Conservation (phyloP, 2,113 vertebrate species). For the Elanus axillaris region DNA sequence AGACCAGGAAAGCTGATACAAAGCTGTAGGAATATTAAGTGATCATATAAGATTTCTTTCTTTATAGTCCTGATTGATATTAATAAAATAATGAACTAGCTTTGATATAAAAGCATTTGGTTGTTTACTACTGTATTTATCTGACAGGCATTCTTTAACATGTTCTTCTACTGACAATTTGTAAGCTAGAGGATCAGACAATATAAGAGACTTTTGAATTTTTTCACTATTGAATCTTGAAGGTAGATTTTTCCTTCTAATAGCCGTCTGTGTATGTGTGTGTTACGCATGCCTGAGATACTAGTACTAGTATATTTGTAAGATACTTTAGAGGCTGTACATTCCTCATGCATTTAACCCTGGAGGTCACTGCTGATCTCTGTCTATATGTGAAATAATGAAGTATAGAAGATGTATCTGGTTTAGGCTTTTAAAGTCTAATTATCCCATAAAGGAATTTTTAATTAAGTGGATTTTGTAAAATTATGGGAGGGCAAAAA, state of each 20-base stretch:
- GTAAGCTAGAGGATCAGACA: not conserved
- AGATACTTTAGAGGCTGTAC: not conserved
- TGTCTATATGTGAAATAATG: not conserved
- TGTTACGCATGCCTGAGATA: not conserved
- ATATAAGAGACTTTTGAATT: not conserved
- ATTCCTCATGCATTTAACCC: not conserved
- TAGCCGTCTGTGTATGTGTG: not conserved
- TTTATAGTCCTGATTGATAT: constrained; percentile 27
- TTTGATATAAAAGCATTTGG: not conserved
- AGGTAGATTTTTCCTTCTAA: not conserved
- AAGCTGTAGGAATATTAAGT: constrained; percentile 1
- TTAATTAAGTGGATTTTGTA: not conserved
- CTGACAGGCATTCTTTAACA: not conserved
- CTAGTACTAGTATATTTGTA: not conserved
- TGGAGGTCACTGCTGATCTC: not conserved
- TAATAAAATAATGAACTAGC: not conserved
- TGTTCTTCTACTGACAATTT: not conserved
- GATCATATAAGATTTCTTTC: constrained; percentile 37
- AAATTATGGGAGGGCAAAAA: not conserved
- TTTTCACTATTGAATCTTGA: not conserved
- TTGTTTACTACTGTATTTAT: constrained; percentile 8
- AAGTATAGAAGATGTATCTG: not conserved
- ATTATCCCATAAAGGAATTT: not conserved
- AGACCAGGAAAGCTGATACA: not conserved
- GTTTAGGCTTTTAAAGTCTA: not conserved